A percentile compares a stretch with the other conserved stretches of the same genome.
These are phyloP conservation scores for Apamea monoglypha DNA, from an alignment of 2,888 invertebrate species.

Conservation along the genomic window DNA sequence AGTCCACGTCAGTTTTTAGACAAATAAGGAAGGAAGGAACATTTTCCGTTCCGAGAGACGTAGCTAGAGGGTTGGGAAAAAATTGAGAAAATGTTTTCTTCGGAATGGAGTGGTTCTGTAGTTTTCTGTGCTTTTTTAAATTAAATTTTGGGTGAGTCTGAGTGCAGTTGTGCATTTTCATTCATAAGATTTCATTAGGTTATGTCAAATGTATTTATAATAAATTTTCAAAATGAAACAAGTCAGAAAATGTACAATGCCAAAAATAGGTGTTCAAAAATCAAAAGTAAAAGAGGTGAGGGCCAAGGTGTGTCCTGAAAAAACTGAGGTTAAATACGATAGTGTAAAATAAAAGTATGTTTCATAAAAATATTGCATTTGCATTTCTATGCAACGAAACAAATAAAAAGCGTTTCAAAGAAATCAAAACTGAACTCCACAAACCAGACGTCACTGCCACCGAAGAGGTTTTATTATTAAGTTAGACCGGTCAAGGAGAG, in stretches of 20 bases:
- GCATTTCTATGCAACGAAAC: slow-evolving; percentile 1
- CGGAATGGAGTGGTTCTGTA: slow-evolving; percentile 65
- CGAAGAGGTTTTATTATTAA: slow-evolving; percentile 88
- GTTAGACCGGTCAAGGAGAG: slow-evolving; percentile 84
- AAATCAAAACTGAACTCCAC: slow-evolving; percentile 75
- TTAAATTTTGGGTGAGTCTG: not conserved
- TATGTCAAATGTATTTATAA: not conserved
- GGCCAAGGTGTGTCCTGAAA: not conserved
- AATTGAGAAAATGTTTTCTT: slow-evolving; percentile 65
- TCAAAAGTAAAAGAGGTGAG: not conserved
- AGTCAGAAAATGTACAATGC: not conserved
- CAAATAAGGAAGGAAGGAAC: slow-evolving; percentile 84
- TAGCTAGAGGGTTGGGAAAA: slow-evolving; percentile 60
- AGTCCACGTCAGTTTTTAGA: slow-evolving; percentile 83
- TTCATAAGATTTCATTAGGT: not conserved
- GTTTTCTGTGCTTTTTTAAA: slow-evolving; percentile 24
- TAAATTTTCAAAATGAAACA: not conserved
- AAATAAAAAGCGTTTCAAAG: slow-evolving; percentile 43
- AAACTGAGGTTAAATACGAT: not conserved
- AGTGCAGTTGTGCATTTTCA: not conserved
- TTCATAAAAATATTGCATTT: not conserved
- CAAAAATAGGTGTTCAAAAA: not conserved
- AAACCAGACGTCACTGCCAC: slow-evolving; percentile 80
- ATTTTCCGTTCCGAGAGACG: slow-evolving; percentile 77
- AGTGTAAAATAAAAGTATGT: too few species aligned